Evolutionary conservation across 2,113 vertebrate genomes (phyloP).

Genomic region (Pontoporia blainvillei): DNA sequence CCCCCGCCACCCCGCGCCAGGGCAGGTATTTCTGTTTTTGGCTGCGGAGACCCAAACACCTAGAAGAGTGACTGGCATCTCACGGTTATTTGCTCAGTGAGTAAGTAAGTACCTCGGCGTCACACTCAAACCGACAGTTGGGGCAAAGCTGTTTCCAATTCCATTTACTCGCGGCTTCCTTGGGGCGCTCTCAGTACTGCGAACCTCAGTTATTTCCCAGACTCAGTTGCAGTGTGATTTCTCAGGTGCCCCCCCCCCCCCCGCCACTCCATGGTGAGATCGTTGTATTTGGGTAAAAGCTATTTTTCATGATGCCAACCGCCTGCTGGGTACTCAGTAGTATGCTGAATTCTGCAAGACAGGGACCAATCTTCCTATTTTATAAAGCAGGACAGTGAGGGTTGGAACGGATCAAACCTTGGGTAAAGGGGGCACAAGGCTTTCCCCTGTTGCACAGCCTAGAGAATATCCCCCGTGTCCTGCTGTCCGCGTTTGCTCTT

Average conservation of each 20-base stretch:
- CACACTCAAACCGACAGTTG: background rate
- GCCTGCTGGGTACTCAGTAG: accelerated
- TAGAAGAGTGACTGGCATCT: background rate
- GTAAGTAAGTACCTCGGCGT: background rate
- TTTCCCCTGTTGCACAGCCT: background rate
- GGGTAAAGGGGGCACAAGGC: accelerated
- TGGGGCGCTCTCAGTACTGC: accelerated
- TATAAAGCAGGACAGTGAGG: background rate
- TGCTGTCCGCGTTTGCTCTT: accelerated
- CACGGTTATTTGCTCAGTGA: background rate
- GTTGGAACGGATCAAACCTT: background rate
- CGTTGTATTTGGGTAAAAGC: background rate
- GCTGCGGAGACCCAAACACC: background rate
- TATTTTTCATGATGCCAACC: background rate
- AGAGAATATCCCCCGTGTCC: accelerated
- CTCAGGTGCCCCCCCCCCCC: no score
- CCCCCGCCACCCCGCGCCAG: background rate
- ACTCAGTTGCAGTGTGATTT: background rate
- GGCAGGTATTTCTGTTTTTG: background rate
- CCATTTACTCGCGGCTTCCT: background rate
- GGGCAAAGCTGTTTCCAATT: background rate
- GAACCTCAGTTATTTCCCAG: no score
- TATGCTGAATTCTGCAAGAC: background rate
- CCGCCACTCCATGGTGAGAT: accelerated
- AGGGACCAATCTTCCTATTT: background rate